Conservation (phyloP, 2,888 invertebrate genomes). For the Apodemia zela region DNA sequence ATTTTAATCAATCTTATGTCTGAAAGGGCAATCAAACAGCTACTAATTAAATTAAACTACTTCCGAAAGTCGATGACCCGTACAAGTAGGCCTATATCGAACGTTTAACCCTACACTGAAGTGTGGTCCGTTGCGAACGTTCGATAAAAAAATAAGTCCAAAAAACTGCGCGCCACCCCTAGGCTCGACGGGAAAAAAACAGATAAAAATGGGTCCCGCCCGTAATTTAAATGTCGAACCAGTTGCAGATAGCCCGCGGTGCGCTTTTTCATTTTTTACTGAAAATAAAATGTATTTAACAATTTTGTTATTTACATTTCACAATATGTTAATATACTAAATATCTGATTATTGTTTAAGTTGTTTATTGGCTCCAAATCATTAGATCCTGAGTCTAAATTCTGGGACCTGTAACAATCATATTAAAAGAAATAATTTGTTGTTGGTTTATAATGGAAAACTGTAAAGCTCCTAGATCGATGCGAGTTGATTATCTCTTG, state of each 20-base stretch:
- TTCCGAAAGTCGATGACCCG: conserved; percentile 34
- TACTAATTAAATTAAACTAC: conserved; percentile 34
- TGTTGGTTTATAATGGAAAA: no score
- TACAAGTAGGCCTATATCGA: conserved; percentile 48
- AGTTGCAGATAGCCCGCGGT: conserved; percentile 64
- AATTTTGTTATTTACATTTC: no score
- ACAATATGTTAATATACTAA: no score
- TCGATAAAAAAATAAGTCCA: conserved; percentile 53
- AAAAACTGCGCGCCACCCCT: conserved; percentile 67
- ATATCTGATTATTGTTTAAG: no score
- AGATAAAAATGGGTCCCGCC: conserved; percentile 67
- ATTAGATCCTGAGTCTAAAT: no score
- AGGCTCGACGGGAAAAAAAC: conserved; percentile 68
- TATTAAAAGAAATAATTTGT: no score
- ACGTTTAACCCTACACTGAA: conserved; percentile 63
- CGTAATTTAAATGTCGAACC: conserved; percentile 76
- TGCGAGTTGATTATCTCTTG: no score
- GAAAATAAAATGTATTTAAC: no score
- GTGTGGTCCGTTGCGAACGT: conserved; percentile 47
- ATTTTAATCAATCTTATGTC: conserved; percentile 6
- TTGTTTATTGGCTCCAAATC: no score
- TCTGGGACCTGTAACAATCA: no score
- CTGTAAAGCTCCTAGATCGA: no score
- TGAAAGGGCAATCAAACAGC: background rate
- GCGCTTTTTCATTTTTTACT: conserved; percentile 38